phyloP scores from a whole-genome alignment of 2,113 vertebrate species.

The Mixornis gularis region DNA sequence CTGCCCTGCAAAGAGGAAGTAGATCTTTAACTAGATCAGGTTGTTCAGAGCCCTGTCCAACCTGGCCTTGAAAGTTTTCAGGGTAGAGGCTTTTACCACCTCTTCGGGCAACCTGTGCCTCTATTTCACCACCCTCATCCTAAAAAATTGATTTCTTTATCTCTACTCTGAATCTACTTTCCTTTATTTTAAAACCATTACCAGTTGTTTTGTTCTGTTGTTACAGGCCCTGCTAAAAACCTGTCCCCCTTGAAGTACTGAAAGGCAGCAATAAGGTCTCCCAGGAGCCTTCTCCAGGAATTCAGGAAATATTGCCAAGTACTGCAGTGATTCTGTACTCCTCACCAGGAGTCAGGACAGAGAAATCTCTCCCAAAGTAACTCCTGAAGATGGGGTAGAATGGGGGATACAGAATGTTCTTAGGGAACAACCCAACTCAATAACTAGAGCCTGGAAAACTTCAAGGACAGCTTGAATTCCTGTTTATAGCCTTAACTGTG shows the following conservation, averaged over 20 bases:
- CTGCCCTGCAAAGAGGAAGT: not conserved
- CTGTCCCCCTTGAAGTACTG: not conserved
- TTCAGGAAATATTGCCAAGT: not conserved
- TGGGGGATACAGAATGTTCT: not conserved
- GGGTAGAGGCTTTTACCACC: not conserved
- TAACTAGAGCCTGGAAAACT: not conserved
- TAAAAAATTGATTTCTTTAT: not conserved
- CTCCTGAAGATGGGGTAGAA: not conserved
- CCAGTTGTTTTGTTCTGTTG: not conserved
- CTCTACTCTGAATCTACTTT: not conserved
- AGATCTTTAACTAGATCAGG: not conserved
- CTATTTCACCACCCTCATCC: not conserved
- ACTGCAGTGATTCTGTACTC: not conserved
- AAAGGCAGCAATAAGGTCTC: not conserved
- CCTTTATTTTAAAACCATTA: not conserved
- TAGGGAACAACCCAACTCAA: not conserved
- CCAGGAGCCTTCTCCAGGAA: accelerated
- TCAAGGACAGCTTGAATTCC: not conserved
- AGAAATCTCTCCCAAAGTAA: not conserved
- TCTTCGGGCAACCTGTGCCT: not conserved
- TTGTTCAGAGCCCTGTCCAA: accelerated
- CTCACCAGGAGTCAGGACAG: not conserved
- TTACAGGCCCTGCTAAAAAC: not conserved
- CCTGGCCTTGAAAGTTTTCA: not conserved
- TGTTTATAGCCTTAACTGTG: accelerated